Evolutionary conservation across 1,140 invertebrate genomes (phyloP).

Genomic region (Pogonomyrmex barbatus): DNA sequence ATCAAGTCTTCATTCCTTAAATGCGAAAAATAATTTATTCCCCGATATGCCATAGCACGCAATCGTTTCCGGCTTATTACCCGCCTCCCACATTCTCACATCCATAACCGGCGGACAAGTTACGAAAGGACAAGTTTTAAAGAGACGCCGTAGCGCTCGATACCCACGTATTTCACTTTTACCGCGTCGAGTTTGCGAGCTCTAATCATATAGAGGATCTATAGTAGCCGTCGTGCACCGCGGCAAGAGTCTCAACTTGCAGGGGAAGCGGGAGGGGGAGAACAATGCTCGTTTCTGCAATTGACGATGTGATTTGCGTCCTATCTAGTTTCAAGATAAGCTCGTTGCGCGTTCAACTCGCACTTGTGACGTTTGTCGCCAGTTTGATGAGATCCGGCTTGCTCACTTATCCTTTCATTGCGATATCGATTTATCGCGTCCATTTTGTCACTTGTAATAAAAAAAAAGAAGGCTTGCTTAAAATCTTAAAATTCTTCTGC

Average conservation of each 20-base stretch:
- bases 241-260: conserved; percentile 13
- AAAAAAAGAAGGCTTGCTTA: conserved; percentile 8
- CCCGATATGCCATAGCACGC: conserved; percentile 33
- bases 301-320: conserved; percentile 40
- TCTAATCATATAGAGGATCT: conserved; percentile 51
- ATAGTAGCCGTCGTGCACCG: conserved; percentile 1
- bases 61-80: conserved; percentile 58
- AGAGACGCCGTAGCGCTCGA: conserved; percentile 14
- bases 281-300: conserved; percentile 45
- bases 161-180: conserved; percentile 66
- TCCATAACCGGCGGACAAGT: conserved; percentile 54
- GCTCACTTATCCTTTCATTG: neutral
- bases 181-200: conserved; percentile 34
- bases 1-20: conserved; percentile 23
- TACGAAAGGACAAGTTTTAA: conserved; percentile 59
- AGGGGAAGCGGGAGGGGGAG: no score
- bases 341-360: neutral
- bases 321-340: conserved; percentile 45
- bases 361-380: neutral
- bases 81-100: conserved; percentile 23
- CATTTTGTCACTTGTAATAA: neutral
- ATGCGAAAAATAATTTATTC: conserved; percentile 49
- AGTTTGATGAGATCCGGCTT: neutral
- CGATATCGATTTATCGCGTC: neutral
- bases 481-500: neutral